phyloP scores from a whole-genome alignment of 1,140 invertebrate genomes.

The Trissolcus basalis region DNA sequence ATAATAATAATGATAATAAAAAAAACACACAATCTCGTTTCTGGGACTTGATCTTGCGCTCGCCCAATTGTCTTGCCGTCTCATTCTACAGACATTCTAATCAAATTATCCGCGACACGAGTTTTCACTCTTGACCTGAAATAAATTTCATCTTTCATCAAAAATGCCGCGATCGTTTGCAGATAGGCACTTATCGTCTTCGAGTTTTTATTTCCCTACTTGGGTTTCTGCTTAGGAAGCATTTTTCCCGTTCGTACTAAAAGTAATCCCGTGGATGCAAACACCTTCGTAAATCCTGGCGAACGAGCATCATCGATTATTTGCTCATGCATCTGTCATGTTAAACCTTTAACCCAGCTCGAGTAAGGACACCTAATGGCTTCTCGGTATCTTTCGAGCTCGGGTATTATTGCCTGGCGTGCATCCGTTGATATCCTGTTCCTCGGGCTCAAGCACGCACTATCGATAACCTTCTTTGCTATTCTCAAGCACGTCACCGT shows the following conservation, averaged over 20 bases:
- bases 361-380: slow-evolving; percentile 42
- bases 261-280: slow-evolving; percentile 24
- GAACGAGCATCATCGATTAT: slow-evolving; percentile 51
- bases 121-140: not conserved
- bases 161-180: not conserved
- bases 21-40: too few relatives aligned
- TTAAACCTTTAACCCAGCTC: slow-evolving; percentile 56
- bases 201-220: slow-evolving; percentile 11
- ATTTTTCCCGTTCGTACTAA: slow-evolving; percentile 11
- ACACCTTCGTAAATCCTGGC: slow-evolving; percentile 43
- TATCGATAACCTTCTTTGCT: slow-evolving; percentile 31
- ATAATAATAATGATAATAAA: too few relatives aligned
- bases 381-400: slow-evolving; percentile 48
- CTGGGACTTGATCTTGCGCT: too few relatives aligned
- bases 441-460: slow-evolving; percentile 22
- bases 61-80: too few relatives aligned
- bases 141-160: not conserved
- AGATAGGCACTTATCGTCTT: not conserved
- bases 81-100: too few relatives aligned
- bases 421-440: slow-evolving; percentile 33
- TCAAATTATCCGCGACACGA: too few relatives aligned
- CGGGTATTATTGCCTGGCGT: slow-evolving; percentile 35
- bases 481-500: slow-evolving; percentile 16
- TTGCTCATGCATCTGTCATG: slow-evolving; percentile 54
- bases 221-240: not conserved